Conservation (phyloP, 2,888 invertebrate genomes). For the Microctonus brassicae region DNA sequence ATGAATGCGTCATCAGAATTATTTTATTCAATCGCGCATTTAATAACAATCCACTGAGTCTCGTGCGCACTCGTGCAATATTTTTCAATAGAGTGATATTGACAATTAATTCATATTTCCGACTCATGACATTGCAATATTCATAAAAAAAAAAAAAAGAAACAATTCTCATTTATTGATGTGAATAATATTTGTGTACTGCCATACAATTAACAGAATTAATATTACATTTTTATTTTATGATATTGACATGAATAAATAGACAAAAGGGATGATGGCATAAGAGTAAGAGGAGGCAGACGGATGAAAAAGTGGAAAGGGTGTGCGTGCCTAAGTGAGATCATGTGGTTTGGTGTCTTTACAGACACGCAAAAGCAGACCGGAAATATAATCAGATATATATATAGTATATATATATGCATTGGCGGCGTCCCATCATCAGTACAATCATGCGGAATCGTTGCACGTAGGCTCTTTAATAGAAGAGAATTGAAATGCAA, state of each 20-base stretch:
- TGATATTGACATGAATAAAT: not conserved
- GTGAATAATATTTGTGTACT: constrained; percentile 12
- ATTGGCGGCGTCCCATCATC: constrained; percentile 4
- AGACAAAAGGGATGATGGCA: not conserved
- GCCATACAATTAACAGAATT: constrained; percentile 22
- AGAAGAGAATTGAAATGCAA: constrained; percentile 41
- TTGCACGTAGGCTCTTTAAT: constrained; percentile 40
- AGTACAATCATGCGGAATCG: constrained; percentile 31
- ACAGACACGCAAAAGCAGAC: constrained; percentile 21
- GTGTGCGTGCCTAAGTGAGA: not conserved
- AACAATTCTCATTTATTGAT: not conserved
- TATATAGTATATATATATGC: not conserved
- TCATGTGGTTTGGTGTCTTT: not conserved
- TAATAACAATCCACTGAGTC: not conserved
- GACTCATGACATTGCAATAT: not conserved
- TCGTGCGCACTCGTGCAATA: not conserved
- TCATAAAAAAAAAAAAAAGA: too few species aligned
- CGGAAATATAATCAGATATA: constrained; percentile 35
- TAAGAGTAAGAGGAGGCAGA: not conserved
- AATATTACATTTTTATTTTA: constrained; percentile 17
- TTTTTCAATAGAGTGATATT: not conserved
- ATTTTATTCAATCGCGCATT: not conserved
- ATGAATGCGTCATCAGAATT: not conserved
- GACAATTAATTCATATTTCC: not conserved
- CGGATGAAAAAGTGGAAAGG: not conserved